phyloP scores from a whole-genome alignment of 2,797 vertebrate genomes.

The Ctenopoma multispine region DNA sequence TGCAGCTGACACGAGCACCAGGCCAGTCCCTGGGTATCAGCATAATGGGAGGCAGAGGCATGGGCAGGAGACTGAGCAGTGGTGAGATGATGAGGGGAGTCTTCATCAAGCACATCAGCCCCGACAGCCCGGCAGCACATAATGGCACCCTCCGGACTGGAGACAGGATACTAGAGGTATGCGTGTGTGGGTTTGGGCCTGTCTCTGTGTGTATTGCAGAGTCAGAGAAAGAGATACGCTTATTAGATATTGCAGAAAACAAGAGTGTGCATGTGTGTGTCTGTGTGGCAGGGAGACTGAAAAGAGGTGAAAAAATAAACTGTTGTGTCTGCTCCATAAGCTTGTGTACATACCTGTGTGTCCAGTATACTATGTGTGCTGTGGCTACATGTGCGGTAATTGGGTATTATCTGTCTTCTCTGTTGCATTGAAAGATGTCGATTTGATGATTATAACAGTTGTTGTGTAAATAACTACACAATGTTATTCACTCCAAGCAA shows the following conservation, averaged over 20 bases:
- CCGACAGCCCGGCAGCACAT: constrained; percentile 93
- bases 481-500: background rate
- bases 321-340: constrained; percentile 1
- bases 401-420: constrained; percentile 1
- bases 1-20: constrained; percentile 89
- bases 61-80: constrained; percentile 94
- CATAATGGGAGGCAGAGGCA: constrained; percentile 95
- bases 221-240: constrained; percentile 14
- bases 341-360: background rate
- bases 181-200: constrained; percentile 31
- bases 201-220: constrained; percentile 29
- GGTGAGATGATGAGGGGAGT: constrained; percentile 97
- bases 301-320: background rate
- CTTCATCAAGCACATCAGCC: constrained; percentile 96
- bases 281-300: background rate
- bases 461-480: constrained; percentile 25
- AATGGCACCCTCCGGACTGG: constrained; percentile 92
- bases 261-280: constrained; percentile 6
- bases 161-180: constrained; percentile 93
- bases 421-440: constrained; percentile 3
- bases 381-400: background rate
- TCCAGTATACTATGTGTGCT: background rate
- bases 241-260: constrained; percentile 21
- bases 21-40: constrained; percentile 95
- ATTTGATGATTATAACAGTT: constrained; percentile 13